Evolutionary conservation across 2,888 invertebrate species (phyloP), one percentile per base, ranked within the genome.

Genomic region (Rugalucina vietnamica): DNA sequence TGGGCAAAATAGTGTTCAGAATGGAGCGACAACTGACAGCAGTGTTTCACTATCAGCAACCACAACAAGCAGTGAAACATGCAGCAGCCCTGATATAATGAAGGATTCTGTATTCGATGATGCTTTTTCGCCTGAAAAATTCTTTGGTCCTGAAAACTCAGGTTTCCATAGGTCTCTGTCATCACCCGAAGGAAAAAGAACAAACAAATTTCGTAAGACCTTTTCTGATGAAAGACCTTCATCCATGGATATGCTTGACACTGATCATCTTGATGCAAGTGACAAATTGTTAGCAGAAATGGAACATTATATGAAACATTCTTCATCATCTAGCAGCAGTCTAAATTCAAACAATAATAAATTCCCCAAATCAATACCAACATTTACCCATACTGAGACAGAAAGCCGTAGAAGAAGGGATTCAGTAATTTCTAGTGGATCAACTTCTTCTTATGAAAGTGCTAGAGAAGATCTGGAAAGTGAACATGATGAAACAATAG

Each of bases 261-360:
- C 80, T 1, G 74, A 73, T 71, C 82, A 81, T 43, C 82, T 90
- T 34, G 86, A 90, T 69, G 92, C 92, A 54, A 91, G 91, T 84
- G 89, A 92, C 69, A 89, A 89, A 79, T 88, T 93, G 69, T 87
- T 93, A 29, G 92, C 91, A 34, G 93, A 93, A 84, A 93, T 93
- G 93, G 92, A 93, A 72, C 90, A 89, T 60, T 93, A 93, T 72
- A 90, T 93, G 85, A 90, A 88, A 71, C 87, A 85, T 34, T 91
- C 91, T 34, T 85, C 91, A 29, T 88, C 89, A 32, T 86, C 88
- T 2, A 81, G 87, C 50, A 76, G 84, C 1, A 89, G 89, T 50
- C 81, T 88, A 0, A 85, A 81, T 60, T 85, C 88, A 1, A 76
- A 80, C 54, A 82, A 89, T 32, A 88, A 89, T 27, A 87, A 88